Percentiles rank a stretch among this genome's conserved stretches.
Conservation (phyloP, 2,888 invertebrate species). For the Ischnus inquisitorius region DNA sequence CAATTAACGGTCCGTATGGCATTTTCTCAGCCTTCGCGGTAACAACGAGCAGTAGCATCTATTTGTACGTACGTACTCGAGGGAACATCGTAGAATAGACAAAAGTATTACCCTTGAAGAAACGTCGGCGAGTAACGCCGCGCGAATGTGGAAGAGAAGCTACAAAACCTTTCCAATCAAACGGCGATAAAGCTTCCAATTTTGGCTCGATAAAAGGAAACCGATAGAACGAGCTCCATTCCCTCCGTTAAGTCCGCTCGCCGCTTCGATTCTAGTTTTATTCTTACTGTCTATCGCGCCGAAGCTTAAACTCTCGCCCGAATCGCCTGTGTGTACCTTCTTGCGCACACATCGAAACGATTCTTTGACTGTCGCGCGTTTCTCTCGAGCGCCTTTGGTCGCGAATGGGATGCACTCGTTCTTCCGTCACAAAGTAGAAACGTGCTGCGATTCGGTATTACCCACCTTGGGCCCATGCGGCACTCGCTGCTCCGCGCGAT, state of each 20-base stretch:
- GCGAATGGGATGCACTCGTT: not conserved
- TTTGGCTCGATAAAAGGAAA: constrained; percentile 73
- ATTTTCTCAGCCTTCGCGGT: constrained; percentile 13
- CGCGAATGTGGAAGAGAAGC: constrained; percentile 45
- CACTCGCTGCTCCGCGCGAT: not conserved
- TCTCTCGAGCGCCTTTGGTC: constrained; percentile 15
- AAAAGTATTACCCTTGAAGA: constrained; percentile 49
- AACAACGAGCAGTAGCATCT: constrained; percentile 21
- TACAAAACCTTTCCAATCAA: constrained; percentile 77
- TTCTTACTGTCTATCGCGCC: constrained; percentile 29
- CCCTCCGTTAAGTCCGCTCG: constrained; percentile 26
- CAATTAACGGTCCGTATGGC: constrained; percentile 56
- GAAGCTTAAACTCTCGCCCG: constrained; percentile 21
- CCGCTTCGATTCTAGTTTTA: constrained; percentile 56
- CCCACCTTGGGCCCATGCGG: constrained; percentile 10
- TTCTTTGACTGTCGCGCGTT: constrained; percentile 33
- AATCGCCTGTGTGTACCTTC: constrained; percentile 23
- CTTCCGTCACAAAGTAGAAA: constrained; percentile 14
- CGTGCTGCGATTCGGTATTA: constrained; percentile 24
- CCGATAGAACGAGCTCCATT: constrained; percentile 67
- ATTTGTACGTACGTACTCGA: constrained; percentile 40
- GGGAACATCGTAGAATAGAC: constrained; percentile 56
- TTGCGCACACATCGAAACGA: constrained; percentile 14
- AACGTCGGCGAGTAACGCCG: constrained; percentile 11
- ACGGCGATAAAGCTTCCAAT: constrained; percentile 78